Percentiles rank a stretch among this genome's conserved stretches.
Evolutionary conservation across 1,140 invertebrate species (phyloP).

Genomic region (Leptinotarsa texana): DNA sequence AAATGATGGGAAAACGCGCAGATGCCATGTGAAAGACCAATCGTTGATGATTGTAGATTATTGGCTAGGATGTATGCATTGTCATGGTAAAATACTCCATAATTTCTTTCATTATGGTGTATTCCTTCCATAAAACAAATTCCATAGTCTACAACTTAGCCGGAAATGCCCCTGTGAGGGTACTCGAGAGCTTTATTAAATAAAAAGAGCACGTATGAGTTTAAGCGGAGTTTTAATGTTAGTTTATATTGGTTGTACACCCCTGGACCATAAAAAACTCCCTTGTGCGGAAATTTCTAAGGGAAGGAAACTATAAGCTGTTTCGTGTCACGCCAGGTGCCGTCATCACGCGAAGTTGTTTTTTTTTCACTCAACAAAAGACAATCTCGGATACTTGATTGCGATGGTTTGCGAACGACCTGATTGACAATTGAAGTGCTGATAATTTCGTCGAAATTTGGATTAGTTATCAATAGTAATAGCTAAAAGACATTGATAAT

Average conservation of each 20-base stretch:
- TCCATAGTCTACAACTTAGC: background rate
- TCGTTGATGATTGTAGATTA: background rate
- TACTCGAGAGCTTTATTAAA: conserved; percentile 12
- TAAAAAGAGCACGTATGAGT: conserved; percentile 20
- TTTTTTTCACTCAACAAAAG: background rate
- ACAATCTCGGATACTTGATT: too few species aligned
- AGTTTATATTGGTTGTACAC: conserved; percentile 10
- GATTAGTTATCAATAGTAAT: too few species aligned
- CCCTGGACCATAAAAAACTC: conserved; percentile 5
- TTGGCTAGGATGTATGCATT: background rate
- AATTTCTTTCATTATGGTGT: background rate
- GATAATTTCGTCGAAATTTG: too few species aligned
- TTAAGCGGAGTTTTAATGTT: conserved; percentile 16
- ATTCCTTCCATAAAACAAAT: background rate
- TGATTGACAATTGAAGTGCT: too few species aligned
- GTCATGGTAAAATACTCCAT: background rate
- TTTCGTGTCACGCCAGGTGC: background rate
- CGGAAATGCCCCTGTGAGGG: background rate
- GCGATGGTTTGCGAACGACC: too few species aligned
- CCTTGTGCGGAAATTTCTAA: conserved; percentile 1
- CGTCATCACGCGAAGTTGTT: background rate
- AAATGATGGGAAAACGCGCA: background rate
- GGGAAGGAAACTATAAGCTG: background rate
- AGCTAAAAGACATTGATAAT: too few species aligned
- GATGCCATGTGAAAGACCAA: background rate